Evolutionary conservation across 2,888 invertebrate genomes (phyloP), one percentile per base, ranked within the genome.

Genomic region (Drosophila hamatofila): DNA sequence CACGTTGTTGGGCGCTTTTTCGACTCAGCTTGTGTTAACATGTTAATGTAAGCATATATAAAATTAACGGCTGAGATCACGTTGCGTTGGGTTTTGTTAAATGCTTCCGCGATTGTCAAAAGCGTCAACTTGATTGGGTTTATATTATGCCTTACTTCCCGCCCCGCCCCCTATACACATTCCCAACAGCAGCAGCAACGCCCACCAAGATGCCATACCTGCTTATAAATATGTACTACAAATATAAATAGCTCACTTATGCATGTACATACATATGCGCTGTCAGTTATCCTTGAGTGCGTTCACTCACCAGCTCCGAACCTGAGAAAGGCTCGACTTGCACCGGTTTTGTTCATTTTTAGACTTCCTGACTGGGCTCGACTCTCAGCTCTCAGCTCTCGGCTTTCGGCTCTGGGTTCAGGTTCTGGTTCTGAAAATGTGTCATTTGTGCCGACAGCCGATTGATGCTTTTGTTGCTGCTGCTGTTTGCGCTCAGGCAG

Each of bases 241-340:
- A 41, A 33, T 23, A 11, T 35, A 46, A 7, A 54, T 30, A 51
- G 23, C 30, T 12, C 18, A 9, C 21, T 12, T 54, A 16, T 42
- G 54, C 35, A 54, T 33, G 30, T 67, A n/a, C n/a, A 11, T 30
- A 11, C 4, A 4, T 30, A 56, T 7, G 2, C 25, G 23, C 52
- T 67, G 66, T 61, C 35, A 67, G 65, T 67, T 72, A 90, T 86
- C 86, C 86, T 90, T 86, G 86, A 86, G 79, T 57, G 70, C 81
- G 86, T 90, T 86, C 90, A 90, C 75, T 86, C 83, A 90, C 86
- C 73, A 59, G 30, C 35, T 35, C 30, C 27, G 37, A 56, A 25
- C 48, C 21, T 39, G 57, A 44, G 52, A 84, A 87, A 87, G 88
- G 82, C 82, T 84, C 82, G 87, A 54, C 71, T 21, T 49, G 57